Percentiles rank a stretch among this genome's conserved stretches.
Conservation (phyloP, 1,140 invertebrate genomes). For the Drosophila kurseongensis region DNA sequence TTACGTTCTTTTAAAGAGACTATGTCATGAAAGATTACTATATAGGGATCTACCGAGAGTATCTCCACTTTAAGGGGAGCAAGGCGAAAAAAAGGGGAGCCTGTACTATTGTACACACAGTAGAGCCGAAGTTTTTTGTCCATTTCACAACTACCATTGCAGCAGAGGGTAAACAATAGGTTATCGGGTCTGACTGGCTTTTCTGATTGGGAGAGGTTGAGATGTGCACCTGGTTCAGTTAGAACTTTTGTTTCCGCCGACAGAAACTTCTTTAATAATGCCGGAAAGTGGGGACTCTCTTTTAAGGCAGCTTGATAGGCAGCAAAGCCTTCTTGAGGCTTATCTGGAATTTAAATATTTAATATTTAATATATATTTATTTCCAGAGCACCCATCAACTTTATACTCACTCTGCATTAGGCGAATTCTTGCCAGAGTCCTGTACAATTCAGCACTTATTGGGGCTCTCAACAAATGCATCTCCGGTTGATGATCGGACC, state of each 20-base stretch:
- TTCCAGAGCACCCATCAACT: not conserved
- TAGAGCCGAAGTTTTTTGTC: not conserved
- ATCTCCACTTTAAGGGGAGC: conserved; percentile 37
- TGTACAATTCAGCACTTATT: not conserved
- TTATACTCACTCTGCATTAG: not conserved
- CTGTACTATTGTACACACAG: conserved; percentile 19
- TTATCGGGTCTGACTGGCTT: not conserved
- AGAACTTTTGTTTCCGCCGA: not conserved
- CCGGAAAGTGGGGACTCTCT: not conserved
- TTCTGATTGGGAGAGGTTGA: too few relatives aligned
- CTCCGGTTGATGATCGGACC: not conserved
- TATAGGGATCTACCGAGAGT: conserved; percentile 22
- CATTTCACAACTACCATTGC: conserved; percentile 6
- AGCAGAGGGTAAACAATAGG: conserved; percentile 4
- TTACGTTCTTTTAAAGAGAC: not conserved
- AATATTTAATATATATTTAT: too few relatives aligned
- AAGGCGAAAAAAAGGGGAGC: conserved; percentile 14
- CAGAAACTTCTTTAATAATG: conserved; percentile 1
- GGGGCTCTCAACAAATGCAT: not conserved
- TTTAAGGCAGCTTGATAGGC: not conserved
- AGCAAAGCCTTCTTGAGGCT: not conserved
- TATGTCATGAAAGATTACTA: conserved; percentile 23
- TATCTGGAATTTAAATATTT: not conserved
- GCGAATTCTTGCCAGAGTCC: not conserved
- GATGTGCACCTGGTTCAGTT: too few relatives aligned